Conservation (phyloP, 1,140 invertebrate species). For the Drosophila guanche region DNA sequence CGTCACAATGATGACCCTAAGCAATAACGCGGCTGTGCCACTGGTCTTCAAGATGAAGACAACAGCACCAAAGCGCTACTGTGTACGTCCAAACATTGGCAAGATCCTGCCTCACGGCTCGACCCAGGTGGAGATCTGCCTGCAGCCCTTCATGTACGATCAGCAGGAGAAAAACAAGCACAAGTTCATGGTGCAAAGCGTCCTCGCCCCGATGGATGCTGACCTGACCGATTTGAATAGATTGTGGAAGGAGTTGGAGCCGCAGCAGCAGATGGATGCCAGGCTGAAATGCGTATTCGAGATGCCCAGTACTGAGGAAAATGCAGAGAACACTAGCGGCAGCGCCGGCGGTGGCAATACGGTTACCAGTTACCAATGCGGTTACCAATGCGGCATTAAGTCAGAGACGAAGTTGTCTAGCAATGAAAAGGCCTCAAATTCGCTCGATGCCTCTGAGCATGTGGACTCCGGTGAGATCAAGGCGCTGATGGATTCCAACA, state of each 20-base stretch:
- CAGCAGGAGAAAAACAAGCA: constrained; percentile 98
- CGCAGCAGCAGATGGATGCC: constrained; percentile 94
- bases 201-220: constrained; percentile 92
- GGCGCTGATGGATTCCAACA: constrained; percentile 90
- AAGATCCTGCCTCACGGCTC: constrained; percentile 90
- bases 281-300: constrained; percentile 98
- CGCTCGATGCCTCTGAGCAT: constrained; percentile 38
- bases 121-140: constrained; percentile 95
- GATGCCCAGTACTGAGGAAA: constrained; percentile 86
- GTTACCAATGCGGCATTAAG: too few relatives aligned
- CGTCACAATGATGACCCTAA: constrained; percentile 95
- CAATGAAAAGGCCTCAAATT: constrained; percentile 53
- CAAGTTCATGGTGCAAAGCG: constrained; percentile 99
- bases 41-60: constrained; percentile 99
- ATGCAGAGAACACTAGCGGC: constrained; percentile 55
- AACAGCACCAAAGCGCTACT: constrained; percentile 99
- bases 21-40: constrained; percentile 93
- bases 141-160: constrained; percentile 98
- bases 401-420: constrained; percentile 44
- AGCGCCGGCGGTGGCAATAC: constrained; percentile 21
- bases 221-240: constrained; percentile 87
- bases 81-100: constrained; percentile 99
- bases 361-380: too few relatives aligned
- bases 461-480: constrained; percentile 87
- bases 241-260: constrained; percentile 93